Evolutionary conservation across 2,888 invertebrate species (phyloP).

Genomic region (Spilosoma lubricipeda): DNA sequence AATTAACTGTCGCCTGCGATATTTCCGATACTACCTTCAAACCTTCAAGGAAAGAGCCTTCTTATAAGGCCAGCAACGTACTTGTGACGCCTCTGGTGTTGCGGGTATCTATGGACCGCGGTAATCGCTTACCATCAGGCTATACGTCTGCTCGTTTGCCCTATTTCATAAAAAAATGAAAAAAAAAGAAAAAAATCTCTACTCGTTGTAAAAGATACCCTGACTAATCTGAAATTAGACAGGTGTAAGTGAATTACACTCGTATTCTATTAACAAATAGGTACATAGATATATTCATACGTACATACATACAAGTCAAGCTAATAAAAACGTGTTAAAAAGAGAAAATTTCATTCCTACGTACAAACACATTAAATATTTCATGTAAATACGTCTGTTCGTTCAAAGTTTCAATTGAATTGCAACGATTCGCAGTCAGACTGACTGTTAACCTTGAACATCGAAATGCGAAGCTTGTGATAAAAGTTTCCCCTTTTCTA

Average conservation of each 20-base stretch:
- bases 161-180: no score
- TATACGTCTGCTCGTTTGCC: no score
- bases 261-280: not conserved
- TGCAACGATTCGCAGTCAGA: not conserved
- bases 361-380: conserved; percentile 1
- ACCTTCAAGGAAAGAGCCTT: no score
- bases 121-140: no score
- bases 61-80: no score
- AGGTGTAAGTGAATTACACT: not conserved
- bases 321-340: not conserved
- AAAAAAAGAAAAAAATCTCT: no score
- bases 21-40: no score
- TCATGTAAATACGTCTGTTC: not conserved
- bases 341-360: not conserved
- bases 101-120: no score
- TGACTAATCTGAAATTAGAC: not conserved
- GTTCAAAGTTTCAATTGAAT: not conserved
- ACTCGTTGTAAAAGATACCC: no score
- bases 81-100: no score
- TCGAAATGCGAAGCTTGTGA: not conserved
- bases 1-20: no score
- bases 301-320: not conserved
- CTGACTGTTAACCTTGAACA: not conserved
- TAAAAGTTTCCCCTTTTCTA: not conserved
- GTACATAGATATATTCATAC: not conserved